Evolutionary conservation across 2,797 vertebrate species (phyloP).

Genomic region (Thaleichthys pacificus): DNA sequence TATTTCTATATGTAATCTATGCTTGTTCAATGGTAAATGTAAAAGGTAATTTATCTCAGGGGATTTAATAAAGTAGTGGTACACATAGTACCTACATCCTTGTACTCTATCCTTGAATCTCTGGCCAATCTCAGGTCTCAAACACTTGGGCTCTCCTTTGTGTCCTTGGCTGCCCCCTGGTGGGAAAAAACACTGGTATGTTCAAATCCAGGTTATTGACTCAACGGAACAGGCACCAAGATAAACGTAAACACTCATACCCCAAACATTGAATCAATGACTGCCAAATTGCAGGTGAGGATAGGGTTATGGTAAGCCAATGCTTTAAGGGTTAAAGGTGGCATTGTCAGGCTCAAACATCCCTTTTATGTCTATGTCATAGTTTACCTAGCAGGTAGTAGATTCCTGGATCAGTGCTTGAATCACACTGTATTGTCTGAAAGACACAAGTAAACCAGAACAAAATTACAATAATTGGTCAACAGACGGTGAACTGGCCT

Average conservation of each 20-base stretch:
- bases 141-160: slow-evolving; percentile 9
- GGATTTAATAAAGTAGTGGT: background rate
- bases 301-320: background rate
- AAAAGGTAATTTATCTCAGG: background rate
- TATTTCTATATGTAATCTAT: too few relatives aligned
- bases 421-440: too few relatives aligned
- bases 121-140: background rate
- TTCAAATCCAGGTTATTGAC: background rate
- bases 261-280: too few relatives aligned
- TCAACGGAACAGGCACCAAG: too few relatives aligned
- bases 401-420: too few relatives aligned
- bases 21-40: background rate
- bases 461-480: too few relatives aligned
- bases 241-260: background rate
- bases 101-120: background rate
- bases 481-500: too few relatives aligned
- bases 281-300: background rate
- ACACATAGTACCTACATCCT: background rate
- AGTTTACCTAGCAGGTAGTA: too few relatives aligned
- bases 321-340: background rate
- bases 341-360: background rate
- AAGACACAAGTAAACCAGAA: too few relatives aligned
- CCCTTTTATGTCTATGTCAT: too few relatives aligned
- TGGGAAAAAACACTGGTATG: slow-evolving; percentile 35
- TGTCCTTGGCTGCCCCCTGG: slow-evolving; percentile 61